phyloP scores from a whole-genome alignment of 2,113 vertebrate species.

The Grallaria varia region DNA sequence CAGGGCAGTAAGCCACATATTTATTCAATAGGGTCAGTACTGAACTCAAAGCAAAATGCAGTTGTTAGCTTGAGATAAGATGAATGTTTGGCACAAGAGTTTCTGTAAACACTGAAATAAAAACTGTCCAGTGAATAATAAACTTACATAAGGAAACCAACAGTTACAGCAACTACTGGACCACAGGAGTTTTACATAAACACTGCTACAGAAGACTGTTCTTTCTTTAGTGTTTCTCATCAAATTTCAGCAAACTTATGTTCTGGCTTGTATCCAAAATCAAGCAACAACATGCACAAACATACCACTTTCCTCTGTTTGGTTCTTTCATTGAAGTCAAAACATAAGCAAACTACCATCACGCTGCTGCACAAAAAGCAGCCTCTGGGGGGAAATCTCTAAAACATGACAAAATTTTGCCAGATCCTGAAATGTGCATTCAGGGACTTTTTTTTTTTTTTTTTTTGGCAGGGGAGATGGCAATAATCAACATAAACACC shows the following conservation, averaged over 20 bases:
- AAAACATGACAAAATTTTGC: neutral
- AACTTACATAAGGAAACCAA: neutral
- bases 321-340: neutral
- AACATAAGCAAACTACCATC: neutral
- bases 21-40: neutral
- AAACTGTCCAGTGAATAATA: neutral
- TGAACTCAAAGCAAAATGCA: neutral
- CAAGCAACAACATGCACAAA: neutral
- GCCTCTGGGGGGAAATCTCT: neutral
- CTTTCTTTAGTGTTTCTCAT: neutral
- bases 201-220: neutral
- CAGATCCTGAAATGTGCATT: neutral
- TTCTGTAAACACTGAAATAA: neutral
- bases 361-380: neutral
- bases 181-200: neutral
- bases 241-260: neutral
- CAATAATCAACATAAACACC: neutral
- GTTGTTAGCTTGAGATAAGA: neutral
- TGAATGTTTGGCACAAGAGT: neutral
- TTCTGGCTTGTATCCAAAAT: neutral
- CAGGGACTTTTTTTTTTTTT: too few species aligned
- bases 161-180: neutral
- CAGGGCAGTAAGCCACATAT: neutral
- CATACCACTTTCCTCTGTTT: neutral
- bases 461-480: neutral